Evolutionary conservation across 2,888 invertebrate species (phyloP).

Genomic region (Xanthostigma xanthostigma): DNA sequence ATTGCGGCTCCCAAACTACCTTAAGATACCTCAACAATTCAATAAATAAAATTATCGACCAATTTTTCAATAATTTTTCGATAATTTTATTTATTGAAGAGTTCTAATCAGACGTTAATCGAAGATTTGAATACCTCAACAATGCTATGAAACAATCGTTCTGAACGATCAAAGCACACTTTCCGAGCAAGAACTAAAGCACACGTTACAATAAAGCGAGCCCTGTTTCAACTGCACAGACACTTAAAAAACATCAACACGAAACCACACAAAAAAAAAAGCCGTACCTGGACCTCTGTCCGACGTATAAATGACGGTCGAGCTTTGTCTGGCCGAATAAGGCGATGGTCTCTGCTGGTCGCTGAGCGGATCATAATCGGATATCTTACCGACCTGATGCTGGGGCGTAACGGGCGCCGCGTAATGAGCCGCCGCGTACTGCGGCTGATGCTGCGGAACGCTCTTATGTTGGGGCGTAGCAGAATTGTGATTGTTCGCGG

Average conservation of each 20-base stretch:
- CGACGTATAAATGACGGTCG: slow-evolving; percentile 75
- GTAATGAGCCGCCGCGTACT: slow-evolving; percentile 14
- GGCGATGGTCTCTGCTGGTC: slow-evolving; percentile 54
- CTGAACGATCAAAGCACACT: too few species aligned
- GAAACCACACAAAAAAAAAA: slow-evolving; percentile 10
- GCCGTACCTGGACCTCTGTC: slow-evolving; percentile 48
- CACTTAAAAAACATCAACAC: neutral
- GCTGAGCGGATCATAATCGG: slow-evolving; percentile 64
- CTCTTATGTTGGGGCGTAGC: neutral
- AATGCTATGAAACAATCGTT: too few species aligned
- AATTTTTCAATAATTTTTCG: too few species aligned
- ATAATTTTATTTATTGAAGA: too few species aligned
- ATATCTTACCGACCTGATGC: slow-evolving; percentile 48
- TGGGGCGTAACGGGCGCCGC: slow-evolving; percentile 1
- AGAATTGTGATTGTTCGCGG: neutral
- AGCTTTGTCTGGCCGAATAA: slow-evolving; percentile 61
- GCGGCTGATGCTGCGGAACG: slow-evolving; percentile 17
- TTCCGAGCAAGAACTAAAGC: neutral
- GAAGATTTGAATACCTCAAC: too few species aligned
- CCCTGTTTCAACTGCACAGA: neutral
- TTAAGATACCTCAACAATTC: too few species aligned
- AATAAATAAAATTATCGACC: too few species aligned
- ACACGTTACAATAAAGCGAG: neutral
- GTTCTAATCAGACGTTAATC: too few species aligned
- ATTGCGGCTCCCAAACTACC: too few species aligned